Percentiles rank a stretch among this genome's conserved stretches.
These are phyloP conservation scores for Seladonia tumulorum DNA, from an alignment of 2,888 invertebrate species.

Conservation along the genomic window DNA sequence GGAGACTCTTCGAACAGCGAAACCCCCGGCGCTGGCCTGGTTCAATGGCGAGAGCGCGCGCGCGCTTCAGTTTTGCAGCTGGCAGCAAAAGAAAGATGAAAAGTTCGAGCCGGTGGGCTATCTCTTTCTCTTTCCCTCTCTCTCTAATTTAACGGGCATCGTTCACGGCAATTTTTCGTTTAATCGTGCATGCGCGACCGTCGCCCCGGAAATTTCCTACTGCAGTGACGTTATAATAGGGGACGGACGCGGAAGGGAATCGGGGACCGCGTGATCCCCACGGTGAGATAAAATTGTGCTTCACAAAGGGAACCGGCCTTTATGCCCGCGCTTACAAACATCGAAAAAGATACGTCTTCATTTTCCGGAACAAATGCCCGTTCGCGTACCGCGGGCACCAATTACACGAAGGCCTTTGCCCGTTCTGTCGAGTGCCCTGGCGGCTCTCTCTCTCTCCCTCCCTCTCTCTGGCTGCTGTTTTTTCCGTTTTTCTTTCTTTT, in stretches of 20 bases:
- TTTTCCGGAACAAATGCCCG: slow-evolving; percentile 45
- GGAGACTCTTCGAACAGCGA: slow-evolving; percentile 36
- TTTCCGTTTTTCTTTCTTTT: not conserved
- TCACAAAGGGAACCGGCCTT: slow-evolving; percentile 40
- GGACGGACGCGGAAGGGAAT: slow-evolving; percentile 34
- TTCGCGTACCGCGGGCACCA: slow-evolving; percentile 12
- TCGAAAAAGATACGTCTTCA: slow-evolving; percentile 56
- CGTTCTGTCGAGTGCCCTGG: slow-evolving; percentile 15
- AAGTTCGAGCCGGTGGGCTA: slow-evolving; percentile 27
- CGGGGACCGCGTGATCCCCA: slow-evolving; percentile 32
- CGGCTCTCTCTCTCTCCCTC: too few species aligned
- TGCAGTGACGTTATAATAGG: slow-evolving; percentile 45
- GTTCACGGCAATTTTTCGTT: slow-evolving; percentile 61
- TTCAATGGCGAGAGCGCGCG: slow-evolving; percentile 38
- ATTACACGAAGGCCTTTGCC: slow-evolving; percentile 29
- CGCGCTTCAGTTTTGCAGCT: slow-evolving; percentile 51
- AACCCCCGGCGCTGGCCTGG: slow-evolving; percentile 28
- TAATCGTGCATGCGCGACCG: slow-evolving; percentile 55
- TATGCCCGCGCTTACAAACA: slow-evolving; percentile 45
- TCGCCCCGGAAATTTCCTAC: slow-evolving; percentile 46
- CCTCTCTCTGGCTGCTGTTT: not conserved
- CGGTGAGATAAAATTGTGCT: slow-evolving; percentile 54
- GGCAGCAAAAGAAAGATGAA: slow-evolving; percentile 60
- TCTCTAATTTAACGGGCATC: not conserved
- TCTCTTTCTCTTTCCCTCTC: not conserved